Evolutionary conservation across 2,888 invertebrate species (phyloP).

Genomic region (Cepaea hortensis): DNA sequence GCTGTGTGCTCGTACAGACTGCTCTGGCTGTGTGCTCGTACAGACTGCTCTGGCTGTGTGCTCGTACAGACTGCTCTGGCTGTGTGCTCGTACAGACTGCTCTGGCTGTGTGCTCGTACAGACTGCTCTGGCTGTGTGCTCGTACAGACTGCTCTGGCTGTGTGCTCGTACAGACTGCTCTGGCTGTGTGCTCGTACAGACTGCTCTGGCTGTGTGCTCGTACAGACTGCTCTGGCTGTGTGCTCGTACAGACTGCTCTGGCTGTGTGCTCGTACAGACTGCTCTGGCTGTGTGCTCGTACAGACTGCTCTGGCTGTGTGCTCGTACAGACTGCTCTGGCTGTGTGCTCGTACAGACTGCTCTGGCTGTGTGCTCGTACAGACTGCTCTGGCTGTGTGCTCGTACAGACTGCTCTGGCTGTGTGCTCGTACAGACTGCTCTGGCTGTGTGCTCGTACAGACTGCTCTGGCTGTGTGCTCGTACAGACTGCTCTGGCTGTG

Average conservation of each 20-base stretch:
- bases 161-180: background rate
- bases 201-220: too few species aligned
- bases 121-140: too few species aligned
- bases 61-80: background rate
- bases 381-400: too few species aligned
- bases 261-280: background rate
- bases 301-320: too few species aligned
- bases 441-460: background rate
- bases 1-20: background rate
- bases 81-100: background rate
- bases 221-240: background rate
- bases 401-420: background rate
- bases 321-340: background rate
- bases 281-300: background rate
- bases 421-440: background rate
- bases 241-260: background rate
- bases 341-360: background rate
- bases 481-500: background rate
- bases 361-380: background rate
- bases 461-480: too few species aligned
- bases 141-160: background rate
- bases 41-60: too few species aligned
- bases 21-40: background rate
- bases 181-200: background rate
- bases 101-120: background rate